Evolutionary conservation across 1,140 invertebrate species (phyloP), one percentile per base, ranked within the genome.

Genomic region (Dolichoris vasculosae): DNA sequence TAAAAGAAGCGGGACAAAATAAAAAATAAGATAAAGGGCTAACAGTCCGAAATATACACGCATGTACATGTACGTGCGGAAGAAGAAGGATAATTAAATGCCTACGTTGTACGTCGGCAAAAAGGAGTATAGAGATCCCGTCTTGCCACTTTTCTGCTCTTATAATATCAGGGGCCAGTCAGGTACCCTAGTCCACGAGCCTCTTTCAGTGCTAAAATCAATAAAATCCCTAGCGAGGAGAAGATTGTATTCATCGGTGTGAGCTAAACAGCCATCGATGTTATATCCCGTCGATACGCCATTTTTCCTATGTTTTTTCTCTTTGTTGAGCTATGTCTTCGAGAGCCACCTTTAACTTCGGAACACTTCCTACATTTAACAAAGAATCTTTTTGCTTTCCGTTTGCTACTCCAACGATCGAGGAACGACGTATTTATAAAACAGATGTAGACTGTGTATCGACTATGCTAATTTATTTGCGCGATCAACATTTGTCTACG

Each of bases 141-240:
- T 26, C 38, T 43, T n/a, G 20, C 30, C 26, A 73, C 69, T 43
- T 73, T 26, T 26, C 69, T 40, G 20, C 38, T 73, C 26, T 73
- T 38, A 43, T 43, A 73, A 73, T 43, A 43, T 17, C 26, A 40
- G 23, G 67, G 80, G 30, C 32, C 35, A 51, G n/a, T 46, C 55
- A 43, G 48, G 55, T 46, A 67, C 11, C 43, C 38, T 3, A 8
- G 13, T 3, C 17, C 17, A 46, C 48, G 71, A 84, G 23, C 40
- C 82, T 43, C 71, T 32, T 82, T 86, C 86, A 82, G 84, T 90
- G 89, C 88, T 89, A 78, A 91, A 92, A 93, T 93, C 92, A 92
- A 93, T 93, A 93, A 92, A 92, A 92, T 92, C 90, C 90, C 89
- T 90, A 90, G 91, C 91, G 90, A 89, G 92, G 90, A 87, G 89